A percentile compares a stretch with the other conserved stretches of the same genome.
These are phyloP conservation scores for Anastatus disparis DNA, from an alignment of 1,140 invertebrate species.

Conservation along the genomic window DNA sequence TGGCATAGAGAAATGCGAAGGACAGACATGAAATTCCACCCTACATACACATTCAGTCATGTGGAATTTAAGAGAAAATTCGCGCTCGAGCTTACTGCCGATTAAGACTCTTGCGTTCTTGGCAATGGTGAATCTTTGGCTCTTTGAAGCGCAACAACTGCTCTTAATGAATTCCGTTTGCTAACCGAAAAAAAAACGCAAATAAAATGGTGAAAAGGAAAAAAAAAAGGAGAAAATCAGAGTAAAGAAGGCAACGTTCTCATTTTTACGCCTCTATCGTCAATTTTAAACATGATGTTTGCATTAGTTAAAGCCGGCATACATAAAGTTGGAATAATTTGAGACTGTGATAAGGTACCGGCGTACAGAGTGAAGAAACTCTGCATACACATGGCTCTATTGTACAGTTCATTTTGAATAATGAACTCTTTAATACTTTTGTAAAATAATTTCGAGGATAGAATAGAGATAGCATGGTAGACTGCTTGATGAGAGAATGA, in stretches of 20 bases:
- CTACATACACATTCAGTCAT: not conserved
- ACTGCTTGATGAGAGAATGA: no score
- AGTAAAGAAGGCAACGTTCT: not conserved
- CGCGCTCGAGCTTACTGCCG: not conserved
- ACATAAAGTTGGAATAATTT: constrained; percentile 11
- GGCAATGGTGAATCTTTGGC: not conserved
- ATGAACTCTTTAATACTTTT: constrained; percentile 32
- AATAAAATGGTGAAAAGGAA: no score
- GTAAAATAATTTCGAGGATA: no score
- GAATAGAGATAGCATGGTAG: no score
- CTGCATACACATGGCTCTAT: no score
- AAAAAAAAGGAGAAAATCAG: not conserved
- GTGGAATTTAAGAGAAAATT: not conserved
- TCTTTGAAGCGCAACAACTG: no score
- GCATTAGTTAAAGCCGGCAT: not conserved
- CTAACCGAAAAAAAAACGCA: no score
- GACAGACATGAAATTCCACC: not conserved
- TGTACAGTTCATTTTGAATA: constrained; percentile 16
- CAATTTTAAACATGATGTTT: no score
- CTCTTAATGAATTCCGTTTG: no score
- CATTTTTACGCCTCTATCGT: no score
- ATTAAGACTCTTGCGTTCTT: not conserved
- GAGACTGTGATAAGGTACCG: constrained; percentile 13
- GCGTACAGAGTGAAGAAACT: no score
- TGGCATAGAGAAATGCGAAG: not conserved